Base-by-base conservation (phyloP, 2,797 vertebrate species). In the Tiaroga cobitis region DNA sequence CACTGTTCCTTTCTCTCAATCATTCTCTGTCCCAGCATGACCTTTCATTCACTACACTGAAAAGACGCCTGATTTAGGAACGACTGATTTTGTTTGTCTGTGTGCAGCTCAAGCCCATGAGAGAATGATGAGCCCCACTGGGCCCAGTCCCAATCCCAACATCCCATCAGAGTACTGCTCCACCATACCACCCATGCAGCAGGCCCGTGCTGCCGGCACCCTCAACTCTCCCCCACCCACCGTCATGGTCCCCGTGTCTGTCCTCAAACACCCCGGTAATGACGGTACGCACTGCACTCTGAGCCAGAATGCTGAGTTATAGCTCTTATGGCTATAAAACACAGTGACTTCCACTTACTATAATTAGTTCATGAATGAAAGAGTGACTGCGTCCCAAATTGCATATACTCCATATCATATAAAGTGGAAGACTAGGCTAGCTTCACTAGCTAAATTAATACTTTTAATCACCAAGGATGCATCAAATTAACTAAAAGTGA, bases 61-160 rank as follows among this genome's bases (percentile, higher is more conserved):
- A 65, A 61, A 78, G 75, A 41, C 75, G 9, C 24, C 77, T 74
- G 8, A 34, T 80, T 68, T 39, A 61, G 39, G 61, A 67, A 29
- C 32, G 77, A 7, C 77, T 67, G 77, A 67, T 80, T 75, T 41
- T 82, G 21, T 80, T 68, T 73, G 49, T 59, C 54, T 84, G 74
- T 70, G 78, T 85, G 29, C 93, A 97, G 98, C 96, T 90, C 97
- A 97, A 94, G 97, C 97, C 89, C 94, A 97, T 94, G 96, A 97
- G 95, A 97, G 96, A 93, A 98, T 97, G 97, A 98, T 98, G 97
- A 98, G 96, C 93, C 97, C 97, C 87, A 96, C 96, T 83, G 95
- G 95, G 92, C 94, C 96, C 88, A 95, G 93, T 89, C 95, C 96
- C n/a, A 97, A 92, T 92, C 95, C 96, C 90, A 96, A 94, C 92